phyloP scores from a whole-genome alignment of 2,797 vertebrate genomes.

The Scolopax rusticola region DNA sequence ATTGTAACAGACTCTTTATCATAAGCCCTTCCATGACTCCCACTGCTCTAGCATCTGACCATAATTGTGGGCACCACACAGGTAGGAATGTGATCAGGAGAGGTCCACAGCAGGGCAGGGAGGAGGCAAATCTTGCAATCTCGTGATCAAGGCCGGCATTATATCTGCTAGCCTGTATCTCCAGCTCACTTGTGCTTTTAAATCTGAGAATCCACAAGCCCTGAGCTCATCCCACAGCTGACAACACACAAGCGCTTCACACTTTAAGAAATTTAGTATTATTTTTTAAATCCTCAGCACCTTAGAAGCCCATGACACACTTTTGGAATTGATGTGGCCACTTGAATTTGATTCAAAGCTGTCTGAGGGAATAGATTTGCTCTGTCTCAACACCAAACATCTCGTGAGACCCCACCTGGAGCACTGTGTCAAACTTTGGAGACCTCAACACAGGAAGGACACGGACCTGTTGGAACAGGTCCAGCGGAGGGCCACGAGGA shows the following conservation, averaged over 20 bases:
- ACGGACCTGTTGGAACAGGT: too few relatives aligned
- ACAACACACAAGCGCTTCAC: neutral
- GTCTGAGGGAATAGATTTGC: neutral
- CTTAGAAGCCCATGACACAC: neutral
- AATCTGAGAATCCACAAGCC: neutral
- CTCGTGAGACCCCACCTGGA: too few relatives aligned
- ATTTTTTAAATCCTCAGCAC: neutral
- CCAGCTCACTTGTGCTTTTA: neutral
- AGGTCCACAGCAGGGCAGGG: neutral
- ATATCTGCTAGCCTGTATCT: neutral
- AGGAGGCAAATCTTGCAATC: neutral
- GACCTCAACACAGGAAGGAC: too few relatives aligned
- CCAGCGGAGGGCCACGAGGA: too few relatives aligned
- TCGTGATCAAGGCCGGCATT: neutral
- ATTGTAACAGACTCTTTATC: neutral
- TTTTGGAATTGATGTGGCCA: neutral
- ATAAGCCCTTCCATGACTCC: neutral
- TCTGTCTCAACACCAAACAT: neutral
- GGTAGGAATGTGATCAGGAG: neutral
- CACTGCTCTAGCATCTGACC: neutral
- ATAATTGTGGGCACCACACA: fast-evolving
- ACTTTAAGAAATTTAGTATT: neutral
- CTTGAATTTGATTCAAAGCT: neutral
- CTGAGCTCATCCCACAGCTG: neutral
- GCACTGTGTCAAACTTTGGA: too few relatives aligned